Evolutionary conservation across 1,140 invertebrate species (phyloP), one percentile per base, ranked within the genome.

Genomic region (Dendrolimus kikuchii): DNA sequence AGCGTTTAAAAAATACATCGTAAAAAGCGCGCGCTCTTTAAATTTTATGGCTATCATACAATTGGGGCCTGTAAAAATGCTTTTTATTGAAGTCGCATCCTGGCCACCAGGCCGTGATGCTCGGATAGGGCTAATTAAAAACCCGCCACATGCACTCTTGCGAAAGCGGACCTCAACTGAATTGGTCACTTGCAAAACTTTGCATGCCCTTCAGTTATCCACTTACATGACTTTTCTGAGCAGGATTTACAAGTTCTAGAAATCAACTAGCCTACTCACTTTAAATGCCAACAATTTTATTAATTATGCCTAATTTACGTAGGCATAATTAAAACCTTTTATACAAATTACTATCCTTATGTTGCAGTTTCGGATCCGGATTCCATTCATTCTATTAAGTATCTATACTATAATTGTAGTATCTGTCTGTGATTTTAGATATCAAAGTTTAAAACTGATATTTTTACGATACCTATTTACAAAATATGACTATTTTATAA

Each of bases 21-120:
- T 83, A 82, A 84, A 86, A 82, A 62, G 53, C 46, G 64, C 68
- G 70, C 78, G 63, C 78, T 80, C 74, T 86, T 80, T 81, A 67
- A 81, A 83, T 83, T 86, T 86, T 84, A 86, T 81, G 72, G 71
- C 73, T 55, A 61, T 59, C 70, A 68, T 82, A 73, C 82, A 82
- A 86, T 84, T 86, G 82, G 69, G 70, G 75, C 64, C 68, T 77
- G 81, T 86, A 84, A 86, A 86, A 83, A 77, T 74, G 68, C 63
- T 66, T 81, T 86, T 83, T 86, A 83, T 82, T 83, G 74, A 69
- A 72, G 72, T 66, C 64, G 72, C 81, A 81, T 84, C 81, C 82
- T 81, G 77, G 70, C 70, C 40, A 44, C 78, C 77, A 83, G 81
- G 81, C 60, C 77, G 76, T 62, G 70, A 71, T 64, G 65, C 55